Evolutionary conservation across 2,113 vertebrate genomes (phyloP).

Genomic region (Misgurnus mizolepis): DNA sequence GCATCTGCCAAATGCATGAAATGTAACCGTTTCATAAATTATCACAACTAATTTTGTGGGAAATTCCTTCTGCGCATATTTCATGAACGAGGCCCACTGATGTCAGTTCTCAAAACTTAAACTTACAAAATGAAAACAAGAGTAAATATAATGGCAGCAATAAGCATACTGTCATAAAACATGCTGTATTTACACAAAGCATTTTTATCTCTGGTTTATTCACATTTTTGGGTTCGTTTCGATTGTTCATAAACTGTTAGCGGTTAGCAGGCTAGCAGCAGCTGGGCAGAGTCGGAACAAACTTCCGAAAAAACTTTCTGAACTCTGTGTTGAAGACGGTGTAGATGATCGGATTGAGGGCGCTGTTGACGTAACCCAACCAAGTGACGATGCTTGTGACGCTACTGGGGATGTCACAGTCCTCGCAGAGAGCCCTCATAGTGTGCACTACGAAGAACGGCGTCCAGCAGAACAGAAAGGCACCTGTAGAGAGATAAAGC

Average conservation of each 20-base stretch:
- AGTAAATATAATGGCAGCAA: conserved; percentile 38
- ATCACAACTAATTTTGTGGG: no score
- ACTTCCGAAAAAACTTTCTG: conserved; percentile 86
- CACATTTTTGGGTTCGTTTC: conserved; percentile 27
- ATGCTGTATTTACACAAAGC: conserved; percentile 38
- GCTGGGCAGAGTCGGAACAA: conserved; percentile 75
- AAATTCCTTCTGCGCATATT: background rate
- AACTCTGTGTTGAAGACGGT: conserved; percentile 92
- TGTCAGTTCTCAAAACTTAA: conserved; percentile 14
- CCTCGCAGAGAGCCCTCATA: conserved; percentile 80
- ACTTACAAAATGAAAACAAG: conserved; percentile 23
- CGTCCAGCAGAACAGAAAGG: conserved; percentile 95
- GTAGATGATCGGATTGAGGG: conserved; percentile 93
- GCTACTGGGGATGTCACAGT: conserved; percentile 77
- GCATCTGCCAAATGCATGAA: no score
- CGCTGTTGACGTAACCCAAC: conserved; percentile 95
- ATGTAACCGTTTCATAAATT: no score
- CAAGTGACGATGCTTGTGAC: conserved; percentile 93
- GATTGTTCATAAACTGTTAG: conserved; percentile 7
- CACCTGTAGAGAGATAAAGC: conserved; percentile 70
- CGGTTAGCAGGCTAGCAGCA: conserved; percentile 60
- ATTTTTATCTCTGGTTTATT: conserved; percentile 25
- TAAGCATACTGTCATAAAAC: conserved; percentile 1
- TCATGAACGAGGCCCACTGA: conserved; percentile 10
- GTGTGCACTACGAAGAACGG: conserved; percentile 95